Evolutionary conservation across 2,888 invertebrate genomes (phyloP).

Genomic region (Temnothorax ravouxi): DNA sequence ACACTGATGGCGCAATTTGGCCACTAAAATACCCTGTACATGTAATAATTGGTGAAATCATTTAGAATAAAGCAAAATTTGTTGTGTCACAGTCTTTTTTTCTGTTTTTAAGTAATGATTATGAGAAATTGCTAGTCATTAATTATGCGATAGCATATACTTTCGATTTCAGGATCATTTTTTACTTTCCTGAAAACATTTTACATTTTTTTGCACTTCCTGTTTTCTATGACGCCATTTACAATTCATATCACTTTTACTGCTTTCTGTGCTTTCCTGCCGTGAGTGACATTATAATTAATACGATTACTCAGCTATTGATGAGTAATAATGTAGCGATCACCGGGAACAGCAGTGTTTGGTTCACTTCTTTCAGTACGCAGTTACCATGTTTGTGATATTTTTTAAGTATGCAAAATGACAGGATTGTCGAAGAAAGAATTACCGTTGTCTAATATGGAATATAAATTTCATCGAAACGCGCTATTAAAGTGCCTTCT

Average conservation of each 20-base stretch:
- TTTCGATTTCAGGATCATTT: conserved; percentile 23
- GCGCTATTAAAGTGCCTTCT: neutral
- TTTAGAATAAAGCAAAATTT: neutral
- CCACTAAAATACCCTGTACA: neutral
- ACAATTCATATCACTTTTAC: neutral
- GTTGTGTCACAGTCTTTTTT: neutral
- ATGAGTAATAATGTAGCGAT: conserved; percentile 52
- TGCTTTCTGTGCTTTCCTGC: conserved; percentile 6
- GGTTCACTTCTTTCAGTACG: conserved; percentile 46
- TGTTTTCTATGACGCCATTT: neutral
- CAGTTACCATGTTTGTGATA: neutral
- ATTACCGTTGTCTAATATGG: neutral
- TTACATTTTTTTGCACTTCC: conserved; percentile 3
- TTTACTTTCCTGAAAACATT: neutral
- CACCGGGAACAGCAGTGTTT: conserved; percentile 53
- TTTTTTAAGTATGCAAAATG: neutral
- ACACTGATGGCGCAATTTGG: neutral
- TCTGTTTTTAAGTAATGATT: neutral
- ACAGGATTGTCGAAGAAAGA: neutral
- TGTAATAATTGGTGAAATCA: neutral
- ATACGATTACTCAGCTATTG: conserved; percentile 58
- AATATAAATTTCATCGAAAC: neutral
- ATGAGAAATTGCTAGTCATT: neutral
- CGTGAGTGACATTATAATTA: conserved; percentile 56
- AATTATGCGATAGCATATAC: neutral